Evolutionary conservation across 2,113 vertebrate species (phyloP).

Genomic region (Daboia siamensis): DNA sequence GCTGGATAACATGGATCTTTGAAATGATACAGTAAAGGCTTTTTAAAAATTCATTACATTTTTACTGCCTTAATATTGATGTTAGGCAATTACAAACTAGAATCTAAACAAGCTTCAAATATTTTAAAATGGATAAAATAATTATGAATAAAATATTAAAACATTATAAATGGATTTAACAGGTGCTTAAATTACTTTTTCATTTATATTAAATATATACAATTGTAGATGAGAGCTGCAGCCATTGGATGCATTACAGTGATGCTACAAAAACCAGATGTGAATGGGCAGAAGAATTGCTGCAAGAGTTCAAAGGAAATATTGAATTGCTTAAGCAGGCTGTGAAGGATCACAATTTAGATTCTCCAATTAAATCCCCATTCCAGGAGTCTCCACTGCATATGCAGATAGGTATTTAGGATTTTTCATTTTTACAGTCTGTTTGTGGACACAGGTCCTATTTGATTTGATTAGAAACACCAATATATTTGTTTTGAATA

Average conservation of each 20-base stretch:
- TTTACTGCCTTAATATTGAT: not conserved
- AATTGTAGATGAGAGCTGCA: slow-evolving; percentile 83
- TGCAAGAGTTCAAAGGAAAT: slow-evolving; percentile 89
- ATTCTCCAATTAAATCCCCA: slow-evolving; percentile 67
- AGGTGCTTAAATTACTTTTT: slow-evolving; percentile 6
- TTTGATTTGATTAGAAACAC: not conserved
- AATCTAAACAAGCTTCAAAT: not conserved
- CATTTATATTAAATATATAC: slow-evolving; percentile 2
- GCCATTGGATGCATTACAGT: slow-evolving; percentile 95
- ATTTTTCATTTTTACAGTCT: not conserved
- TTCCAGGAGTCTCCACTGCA: slow-evolving; percentile 79
- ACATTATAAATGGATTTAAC: not conserved
- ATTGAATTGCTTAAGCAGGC: slow-evolving; percentile 90
- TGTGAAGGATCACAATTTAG: slow-evolving; percentile 76
- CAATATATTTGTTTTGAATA: not conserved
- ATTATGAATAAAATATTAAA: not conserved
- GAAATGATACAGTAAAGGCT: not conserved
- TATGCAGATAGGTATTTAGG: slow-evolving; percentile 66
- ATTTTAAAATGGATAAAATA: not conserved
- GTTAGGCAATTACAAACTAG: not conserved
- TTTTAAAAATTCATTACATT: not conserved
- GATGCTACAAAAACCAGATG: slow-evolving; percentile 92
- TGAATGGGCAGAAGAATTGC: slow-evolving; percentile 82
- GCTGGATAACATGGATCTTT: not conserved
- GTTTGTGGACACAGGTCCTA: not conserved